Conservation (phyloP, 2,888 invertebrate genomes). For the Tenthredo notha region DNA sequence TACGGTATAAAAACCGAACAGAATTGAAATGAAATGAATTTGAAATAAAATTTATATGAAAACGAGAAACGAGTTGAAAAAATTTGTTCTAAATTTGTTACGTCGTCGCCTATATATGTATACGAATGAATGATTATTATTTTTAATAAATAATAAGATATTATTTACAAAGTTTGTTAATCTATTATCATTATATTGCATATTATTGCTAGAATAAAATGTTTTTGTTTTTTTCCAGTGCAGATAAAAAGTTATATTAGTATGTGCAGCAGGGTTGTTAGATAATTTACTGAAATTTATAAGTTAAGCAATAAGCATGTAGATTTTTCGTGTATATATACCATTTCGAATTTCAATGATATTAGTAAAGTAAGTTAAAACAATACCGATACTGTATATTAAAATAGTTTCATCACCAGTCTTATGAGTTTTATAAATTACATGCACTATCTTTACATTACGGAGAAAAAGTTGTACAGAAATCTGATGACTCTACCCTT, state of each 20-base stretch:
- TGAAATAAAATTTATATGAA: background rate
- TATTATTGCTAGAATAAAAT: background rate
- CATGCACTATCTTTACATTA: slow-evolving; percentile 11
- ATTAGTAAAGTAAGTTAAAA: background rate
- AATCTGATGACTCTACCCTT: background rate
- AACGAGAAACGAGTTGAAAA: background rate
- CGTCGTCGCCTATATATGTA: background rate
- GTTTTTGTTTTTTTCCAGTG: background rate
- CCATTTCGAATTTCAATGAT: background rate
- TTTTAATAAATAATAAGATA: slow-evolving; percentile 33
- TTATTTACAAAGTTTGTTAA: background rate
- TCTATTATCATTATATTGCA: slow-evolving; percentile 20
- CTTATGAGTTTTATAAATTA: slow-evolving; percentile 45
- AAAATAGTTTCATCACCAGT: slow-evolving; percentile 46
- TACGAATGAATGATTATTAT: background rate
- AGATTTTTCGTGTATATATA: background rate
- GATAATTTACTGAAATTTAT: background rate
- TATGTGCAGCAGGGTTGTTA: background rate
- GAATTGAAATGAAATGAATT: background rate
- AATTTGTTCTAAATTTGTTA: slow-evolving; percentile 38
- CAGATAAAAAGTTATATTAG: background rate
- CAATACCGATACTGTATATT: slow-evolving; percentile 25
- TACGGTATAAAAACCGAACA: background rate
- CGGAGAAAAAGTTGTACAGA: background rate
- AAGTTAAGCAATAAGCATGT: slow-evolving; percentile 16